phyloP scores from a whole-genome alignment of 2,888 invertebrate species.

The Subacronicta megacephala region DNA sequence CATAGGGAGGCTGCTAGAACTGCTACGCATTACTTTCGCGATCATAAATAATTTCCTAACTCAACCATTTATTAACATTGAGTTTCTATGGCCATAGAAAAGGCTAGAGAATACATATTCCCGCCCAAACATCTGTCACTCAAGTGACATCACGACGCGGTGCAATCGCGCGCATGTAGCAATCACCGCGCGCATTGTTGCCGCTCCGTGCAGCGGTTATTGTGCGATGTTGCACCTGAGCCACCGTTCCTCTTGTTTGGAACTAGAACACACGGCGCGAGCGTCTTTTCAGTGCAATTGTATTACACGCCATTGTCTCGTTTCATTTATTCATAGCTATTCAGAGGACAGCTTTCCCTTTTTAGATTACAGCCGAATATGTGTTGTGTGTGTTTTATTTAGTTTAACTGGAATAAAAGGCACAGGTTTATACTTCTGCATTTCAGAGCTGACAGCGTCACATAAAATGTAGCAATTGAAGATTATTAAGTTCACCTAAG shows the following conservation, averaged over 20 bases:
- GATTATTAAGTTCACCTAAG: too few species aligned
- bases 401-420: too few species aligned
- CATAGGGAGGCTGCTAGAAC: too few species aligned
- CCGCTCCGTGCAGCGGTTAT: constrained; percentile 65
- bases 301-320: constrained; percentile 82
- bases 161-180: constrained; percentile 65
- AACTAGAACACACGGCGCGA: constrained; percentile 81
- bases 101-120: constrained; percentile 23
- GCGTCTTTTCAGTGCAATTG: constrained; percentile 87
- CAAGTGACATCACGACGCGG: constrained; percentile 62
- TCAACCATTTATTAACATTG: too few species aligned
- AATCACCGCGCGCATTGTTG: constrained; percentile 70
- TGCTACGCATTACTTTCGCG: too few species aligned
- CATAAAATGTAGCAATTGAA: too few species aligned
- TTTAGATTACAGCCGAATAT: constrained; percentile 66
- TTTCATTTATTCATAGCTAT: constrained; percentile 80
- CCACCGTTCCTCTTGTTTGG: constrained; percentile 80
- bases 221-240: constrained; percentile 78
- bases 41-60: too few species aligned
- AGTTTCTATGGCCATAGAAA: constrained; percentile 2
- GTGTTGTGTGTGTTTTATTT: constrained; percentile 22
- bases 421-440: too few species aligned
- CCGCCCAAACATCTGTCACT: constrained; percentile 57
- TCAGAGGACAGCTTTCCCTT: constrained; percentile 76
- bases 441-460: not conserved